A percentile compares a stretch with the other conserved stretches of the same genome.
These are phyloP conservation scores for Magallana gigas DNA, from an alignment of 1,140 invertebrate genomes.

Conservation along the genomic window DNA sequence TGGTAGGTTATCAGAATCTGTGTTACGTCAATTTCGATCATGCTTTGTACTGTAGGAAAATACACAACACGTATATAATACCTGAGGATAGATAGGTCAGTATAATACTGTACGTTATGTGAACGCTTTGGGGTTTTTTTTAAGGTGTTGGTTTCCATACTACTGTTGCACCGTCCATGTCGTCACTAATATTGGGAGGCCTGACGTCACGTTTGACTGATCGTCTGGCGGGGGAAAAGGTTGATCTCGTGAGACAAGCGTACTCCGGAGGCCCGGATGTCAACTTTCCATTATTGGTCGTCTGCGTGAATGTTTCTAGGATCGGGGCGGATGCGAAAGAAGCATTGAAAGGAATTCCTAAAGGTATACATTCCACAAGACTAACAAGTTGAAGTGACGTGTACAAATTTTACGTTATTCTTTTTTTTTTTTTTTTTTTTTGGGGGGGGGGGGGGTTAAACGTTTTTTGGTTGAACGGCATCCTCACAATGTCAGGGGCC, in stretches of 20 bases:
- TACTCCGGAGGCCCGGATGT: background rate
- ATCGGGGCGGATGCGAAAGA: conserved; percentile 49
- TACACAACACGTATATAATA: background rate
- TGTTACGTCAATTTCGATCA: background rate
- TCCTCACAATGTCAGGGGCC: too few species aligned
- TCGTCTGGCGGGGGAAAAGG: background rate
- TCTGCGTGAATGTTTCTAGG: conserved; percentile 48
- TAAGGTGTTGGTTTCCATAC: conserved; percentile 24
- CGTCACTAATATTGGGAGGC: background rate
- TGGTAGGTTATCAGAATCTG: background rate
- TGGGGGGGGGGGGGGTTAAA: background rate
- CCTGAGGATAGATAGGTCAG: too few species aligned
- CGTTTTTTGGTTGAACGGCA: too few species aligned
- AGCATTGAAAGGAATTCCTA: conserved; percentile 38
- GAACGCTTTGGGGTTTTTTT: background rate
- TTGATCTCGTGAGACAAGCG: background rate
- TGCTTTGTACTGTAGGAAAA: background rate
- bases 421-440: background rate
- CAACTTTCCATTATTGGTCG: conserved; percentile 9
- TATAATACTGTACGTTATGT: too few species aligned
- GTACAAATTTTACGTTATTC: background rate
- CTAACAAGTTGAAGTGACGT: background rate
- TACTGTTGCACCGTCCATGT: background rate
- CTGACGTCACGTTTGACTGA: background rate
- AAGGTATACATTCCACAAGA: conserved; percentile 2